Percentiles rank a stretch among this genome's conserved stretches.
Evolutionary conservation across 2,797 vertebrate species (phyloP).

Genomic region (Sebastes nivosus): DNA sequence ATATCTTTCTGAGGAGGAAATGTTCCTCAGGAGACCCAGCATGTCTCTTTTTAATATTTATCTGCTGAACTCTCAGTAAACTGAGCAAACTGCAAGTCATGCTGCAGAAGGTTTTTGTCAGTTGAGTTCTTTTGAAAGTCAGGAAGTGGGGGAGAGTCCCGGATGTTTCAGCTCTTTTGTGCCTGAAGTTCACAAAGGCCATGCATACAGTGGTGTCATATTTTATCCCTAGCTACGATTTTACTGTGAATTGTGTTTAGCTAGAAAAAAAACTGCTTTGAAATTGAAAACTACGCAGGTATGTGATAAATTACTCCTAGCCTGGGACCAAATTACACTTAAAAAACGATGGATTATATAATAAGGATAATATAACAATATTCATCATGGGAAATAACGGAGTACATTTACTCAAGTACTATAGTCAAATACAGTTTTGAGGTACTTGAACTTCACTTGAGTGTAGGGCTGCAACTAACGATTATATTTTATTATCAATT

Average conservation of each 20-base stretch:
- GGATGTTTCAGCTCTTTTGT: constrained; percentile 33
- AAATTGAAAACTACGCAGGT: no score
- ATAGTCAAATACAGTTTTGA: no score
- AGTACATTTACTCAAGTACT: not conserved
- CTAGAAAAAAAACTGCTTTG: not conserved
- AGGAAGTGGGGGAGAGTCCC: constrained; percentile 30
- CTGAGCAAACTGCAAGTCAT: constrained; percentile 49
- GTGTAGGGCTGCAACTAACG: no score
- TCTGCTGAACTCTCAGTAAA: not conserved
- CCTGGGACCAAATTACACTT: no score
- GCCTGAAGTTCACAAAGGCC: constrained; percentile 2
- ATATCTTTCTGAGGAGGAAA: not conserved
- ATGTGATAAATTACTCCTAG: no score
- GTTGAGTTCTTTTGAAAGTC: constrained; percentile 3
- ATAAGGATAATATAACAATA: no score
- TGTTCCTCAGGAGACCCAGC: not conserved
- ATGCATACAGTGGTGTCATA: not conserved
- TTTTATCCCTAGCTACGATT: not conserved
- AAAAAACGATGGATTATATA: no score
- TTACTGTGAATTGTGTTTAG: not conserved
- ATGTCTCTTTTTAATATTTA: not conserved
- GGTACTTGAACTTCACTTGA: no score
- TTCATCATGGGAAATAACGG: no score
- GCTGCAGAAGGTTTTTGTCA: constrained; percentile 7
- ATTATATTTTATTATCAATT: no score